Evolutionary conservation across 1,140 invertebrate genomes (phyloP), one percentile per base, ranked within the genome.

Genomic region (Archivesica marissinica): DNA sequence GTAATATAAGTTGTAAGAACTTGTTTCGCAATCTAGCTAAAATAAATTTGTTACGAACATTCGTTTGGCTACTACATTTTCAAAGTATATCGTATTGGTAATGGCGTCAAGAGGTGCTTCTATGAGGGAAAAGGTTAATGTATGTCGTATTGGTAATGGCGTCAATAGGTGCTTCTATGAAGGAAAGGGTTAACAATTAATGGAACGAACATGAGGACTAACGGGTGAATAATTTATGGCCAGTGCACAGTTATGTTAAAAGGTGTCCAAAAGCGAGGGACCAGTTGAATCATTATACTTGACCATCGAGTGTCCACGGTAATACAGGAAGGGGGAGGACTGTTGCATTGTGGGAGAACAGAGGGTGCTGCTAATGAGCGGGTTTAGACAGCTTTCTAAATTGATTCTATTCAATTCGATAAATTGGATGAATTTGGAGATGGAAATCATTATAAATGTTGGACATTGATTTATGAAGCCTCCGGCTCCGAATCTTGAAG

Each of bases 291-390:
- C n/a, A 44, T 72, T 30, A 72, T 72, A 13, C 25, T 44, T 72
- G 68, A 72, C 68, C 68, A 44, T 72, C 39, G 41, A 72, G 41
- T 47, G 25, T 72, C 39, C 41, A 1, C 44, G 41, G 23, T 72
- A 33, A 72, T 72, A 64, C 77, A 79, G 77, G 77, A 79, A 79
- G 77, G 25, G 59, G 61, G 61, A 66, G 77, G 56, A 66, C 2
- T 47, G n/a, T 44, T 79, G 77, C 61, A 79, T 79, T 66, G 77
- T 79, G 77, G 77, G 77, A 66, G 35, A 44, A 64, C 38, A 79
- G 35, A 38, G 77, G 33, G 28, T 38, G 39, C 38, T 23, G 59
- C 77, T 79, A 79, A 79, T 79, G 77, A 79, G 44, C 56, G 41
- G 77, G 77, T 59, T 76, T 59, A 72, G 68, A 47, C 68, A 33